phyloP scores from a whole-genome alignment of 2,113 vertebrate genomes.

The Taurulus bubalis region DNA sequence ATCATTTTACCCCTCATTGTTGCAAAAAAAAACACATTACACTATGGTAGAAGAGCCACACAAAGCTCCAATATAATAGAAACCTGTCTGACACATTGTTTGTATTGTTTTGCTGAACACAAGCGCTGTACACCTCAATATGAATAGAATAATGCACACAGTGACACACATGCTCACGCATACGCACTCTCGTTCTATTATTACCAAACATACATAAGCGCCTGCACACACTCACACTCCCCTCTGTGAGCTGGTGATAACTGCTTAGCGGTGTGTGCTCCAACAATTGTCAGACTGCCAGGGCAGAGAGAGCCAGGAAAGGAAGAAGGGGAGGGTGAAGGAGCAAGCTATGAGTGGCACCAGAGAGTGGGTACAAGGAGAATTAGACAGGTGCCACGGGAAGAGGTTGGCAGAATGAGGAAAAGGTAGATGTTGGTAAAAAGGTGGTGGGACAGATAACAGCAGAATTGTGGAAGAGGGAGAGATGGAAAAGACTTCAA shows the following conservation, averaged over 20 bases:
- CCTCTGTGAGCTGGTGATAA: slow-evolving; percentile 82
- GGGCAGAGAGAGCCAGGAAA: slow-evolving; percentile 71
- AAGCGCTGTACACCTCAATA: slow-evolving; percentile 64
- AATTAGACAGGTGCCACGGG: slow-evolving; percentile 78
- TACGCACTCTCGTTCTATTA: slow-evolving; percentile 61
- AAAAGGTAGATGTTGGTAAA: slow-evolving; percentile 66
- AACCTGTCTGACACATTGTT: slow-evolving; percentile 77
- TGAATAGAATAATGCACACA: slow-evolving; percentile 65
- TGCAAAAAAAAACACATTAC: slow-evolving; percentile 59
- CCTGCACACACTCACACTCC: slow-evolving; percentile 45
- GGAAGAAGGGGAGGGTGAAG: slow-evolving; percentile 74
- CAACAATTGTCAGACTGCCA: slow-evolving; percentile 81
- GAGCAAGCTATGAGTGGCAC: slow-evolving; percentile 77
- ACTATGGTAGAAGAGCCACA: slow-evolving; percentile 65
- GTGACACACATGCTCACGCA: slow-evolving; percentile 58
- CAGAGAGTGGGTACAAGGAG: slow-evolving; percentile 78
- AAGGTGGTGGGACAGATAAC: slow-evolving; percentile 74
- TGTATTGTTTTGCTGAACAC: slow-evolving; percentile 79
- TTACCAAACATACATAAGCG: slow-evolving; percentile 60
- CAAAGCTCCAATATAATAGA: slow-evolving; percentile 72
- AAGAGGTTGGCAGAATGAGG: slow-evolving; percentile 70
- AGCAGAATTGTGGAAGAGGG: slow-evolving; percentile 49
- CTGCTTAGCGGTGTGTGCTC: slow-evolving; percentile 79
- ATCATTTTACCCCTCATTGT: slow-evolving; percentile 76
- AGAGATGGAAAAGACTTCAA: slow-evolving; percentile 64